Conservation (phyloP, 1,140 invertebrate species). For the Megalonaias nervosa region DNA sequence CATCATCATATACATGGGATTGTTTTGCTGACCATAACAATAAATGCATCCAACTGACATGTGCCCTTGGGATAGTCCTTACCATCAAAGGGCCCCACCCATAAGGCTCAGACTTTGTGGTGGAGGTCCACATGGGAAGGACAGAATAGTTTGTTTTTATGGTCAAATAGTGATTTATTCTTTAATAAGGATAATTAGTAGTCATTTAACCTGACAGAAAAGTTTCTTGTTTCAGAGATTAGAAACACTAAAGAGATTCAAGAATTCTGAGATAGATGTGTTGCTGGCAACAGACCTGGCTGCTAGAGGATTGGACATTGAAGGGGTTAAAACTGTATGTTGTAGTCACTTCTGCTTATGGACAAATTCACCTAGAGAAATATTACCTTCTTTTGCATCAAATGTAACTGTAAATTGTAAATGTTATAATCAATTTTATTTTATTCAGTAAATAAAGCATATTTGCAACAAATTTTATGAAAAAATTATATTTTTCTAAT, state of each 20-base stretch:
- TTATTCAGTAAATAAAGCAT: not conserved
- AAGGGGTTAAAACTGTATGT: slow-evolving; percentile 91
- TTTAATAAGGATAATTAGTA: no score
- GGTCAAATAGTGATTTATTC: no score
- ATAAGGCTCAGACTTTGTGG: not conserved
- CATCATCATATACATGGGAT: no score
- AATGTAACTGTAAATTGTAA: not conserved
- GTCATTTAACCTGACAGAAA: no score
- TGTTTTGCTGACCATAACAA: no score
- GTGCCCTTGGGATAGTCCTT: no score
- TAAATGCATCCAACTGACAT: no score
- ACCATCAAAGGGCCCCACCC: no score
- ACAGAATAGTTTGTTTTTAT: not conserved
- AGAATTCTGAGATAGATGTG: slow-evolving; percentile 90
- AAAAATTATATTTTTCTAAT: not conserved
- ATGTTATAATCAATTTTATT: not conserved
- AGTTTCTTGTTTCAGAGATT: slow-evolving; percentile 78
- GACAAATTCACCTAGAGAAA: not conserved
- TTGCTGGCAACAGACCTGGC: slow-evolving; percentile 97
- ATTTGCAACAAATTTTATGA: not conserved
- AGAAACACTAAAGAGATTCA: slow-evolving; percentile 91
- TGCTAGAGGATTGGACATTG: slow-evolving; percentile 96
- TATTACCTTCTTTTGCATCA: not conserved
- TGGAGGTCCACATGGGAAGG: not conserved
- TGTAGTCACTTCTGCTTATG: not conserved